Conservation (phyloP, 2,113 vertebrate species). For the Setophaga kirtlandii region DNA sequence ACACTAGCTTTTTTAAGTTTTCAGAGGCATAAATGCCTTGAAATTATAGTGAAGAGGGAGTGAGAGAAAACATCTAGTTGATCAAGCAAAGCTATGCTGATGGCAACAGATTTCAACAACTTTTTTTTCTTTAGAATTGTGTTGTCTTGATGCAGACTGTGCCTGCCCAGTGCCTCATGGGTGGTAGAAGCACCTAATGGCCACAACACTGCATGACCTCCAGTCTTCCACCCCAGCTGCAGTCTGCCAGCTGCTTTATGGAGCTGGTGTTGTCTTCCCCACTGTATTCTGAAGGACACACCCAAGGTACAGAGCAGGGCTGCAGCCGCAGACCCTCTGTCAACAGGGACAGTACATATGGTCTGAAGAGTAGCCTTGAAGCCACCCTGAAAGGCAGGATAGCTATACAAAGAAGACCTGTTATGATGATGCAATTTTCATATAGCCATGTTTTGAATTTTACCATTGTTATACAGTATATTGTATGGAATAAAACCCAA, state of each 20-base stretch:
- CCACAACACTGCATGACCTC: accelerated
- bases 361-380: background rate
- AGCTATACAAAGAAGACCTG: background rate
- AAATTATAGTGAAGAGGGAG: background rate
- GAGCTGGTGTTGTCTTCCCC: background rate
- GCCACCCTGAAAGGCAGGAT: background rate
- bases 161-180: background rate
- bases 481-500: background rate
- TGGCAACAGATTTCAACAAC: background rate
- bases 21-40: background rate
- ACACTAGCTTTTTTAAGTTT: background rate
- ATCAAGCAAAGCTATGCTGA: background rate
- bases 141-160: background rate
- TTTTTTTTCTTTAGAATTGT: background rate
- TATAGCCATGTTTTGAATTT: background rate
- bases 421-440: background rate
- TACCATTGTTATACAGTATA: background rate
- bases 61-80: background rate
- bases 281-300: background rate
- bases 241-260: background rate
- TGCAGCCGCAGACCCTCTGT: background rate
- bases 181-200: accelerated
- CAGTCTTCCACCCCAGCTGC: background rate
- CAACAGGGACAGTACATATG: background rate
- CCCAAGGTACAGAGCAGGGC: background rate